Base-by-base conservation (phyloP, 2,113 vertebrate species). In the Scomber colias region DNA sequence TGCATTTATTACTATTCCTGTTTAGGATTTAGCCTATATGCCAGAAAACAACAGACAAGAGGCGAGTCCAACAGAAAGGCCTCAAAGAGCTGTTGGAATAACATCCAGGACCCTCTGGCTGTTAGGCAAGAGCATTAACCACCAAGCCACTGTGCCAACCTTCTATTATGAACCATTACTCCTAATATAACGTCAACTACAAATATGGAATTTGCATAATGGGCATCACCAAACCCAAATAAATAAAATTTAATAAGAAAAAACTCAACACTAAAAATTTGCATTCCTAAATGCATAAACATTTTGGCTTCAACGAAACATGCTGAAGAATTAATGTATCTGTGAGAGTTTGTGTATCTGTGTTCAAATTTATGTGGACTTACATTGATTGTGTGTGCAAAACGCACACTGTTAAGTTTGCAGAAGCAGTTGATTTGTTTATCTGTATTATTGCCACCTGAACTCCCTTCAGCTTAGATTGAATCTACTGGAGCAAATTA, bases 201-300 rank as follows among this genome's bases (percentile, higher is more conserved):
- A 49, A 44, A 74, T 65, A 61, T 74, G 3, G 35, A 0, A 78
- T 69, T 55, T 82, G 69, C 69, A 78, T 78, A 80, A 73, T 44
- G 19, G 15, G 50, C 40, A 15, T 63, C 57, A 49, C 15, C 35
- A 53, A 27, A 4, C 51, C 53, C 4, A 31, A 59, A 31, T 17
- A 27, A 17, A 49, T 17, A 21, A 61, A 30, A 60, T 55, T 15
- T 14, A 46, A 71, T 70, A 1, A 57, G 24, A 30, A 50, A 45
- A 71, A 75, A 60, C 17, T 64, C 16, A 50, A 60, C 17, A 59
- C 16, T 44, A 30, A 16, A 40, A 16, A 54, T 71, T 48, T 49
- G 55, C 48, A 67, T 67, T 13, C 35, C 8, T 40, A 19, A 54
- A 55, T 68, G 51, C 30, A 21, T 19, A 12, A 54, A 27, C 53